These are phyloP conservation scores for Sardina pilchardus DNA, from an alignment of 2,113 vertebrate genomes.

Conservation along the genomic window DNA sequence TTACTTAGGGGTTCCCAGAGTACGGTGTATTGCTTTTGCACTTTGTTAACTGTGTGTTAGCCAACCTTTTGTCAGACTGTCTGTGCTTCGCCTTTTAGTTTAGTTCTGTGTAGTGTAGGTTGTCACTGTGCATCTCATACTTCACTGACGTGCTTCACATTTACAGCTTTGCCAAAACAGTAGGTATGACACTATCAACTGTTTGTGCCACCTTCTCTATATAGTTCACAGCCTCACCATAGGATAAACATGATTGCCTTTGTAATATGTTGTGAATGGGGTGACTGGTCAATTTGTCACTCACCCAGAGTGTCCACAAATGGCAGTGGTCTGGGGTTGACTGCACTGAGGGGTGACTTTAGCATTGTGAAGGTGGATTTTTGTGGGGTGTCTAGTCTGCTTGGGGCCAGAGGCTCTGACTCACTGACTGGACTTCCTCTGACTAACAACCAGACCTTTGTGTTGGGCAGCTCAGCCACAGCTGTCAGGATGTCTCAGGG, in stretches of 20 bases:
- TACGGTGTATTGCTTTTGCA: neutral
- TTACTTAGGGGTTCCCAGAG: too few relatives aligned
- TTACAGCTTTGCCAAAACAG: neutral
- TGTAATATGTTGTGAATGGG: neutral
- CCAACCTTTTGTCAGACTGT: neutral
- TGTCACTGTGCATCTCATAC: neutral
- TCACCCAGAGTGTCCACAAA: neutral
- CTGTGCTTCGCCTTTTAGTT: neutral
- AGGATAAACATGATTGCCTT: neutral
- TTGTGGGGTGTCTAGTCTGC: slow-evolving; percentile 14
- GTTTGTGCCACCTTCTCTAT: neutral
- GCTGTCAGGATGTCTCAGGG: slow-evolving; percentile 70
- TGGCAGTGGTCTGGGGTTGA: neutral
- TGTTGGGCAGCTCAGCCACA: slow-evolving; percentile 63
- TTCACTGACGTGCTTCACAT: neutral
- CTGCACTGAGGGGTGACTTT: neutral
- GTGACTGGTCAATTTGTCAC: neutral
- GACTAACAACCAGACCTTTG: slow-evolving; percentile 63
- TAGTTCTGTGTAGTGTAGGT: neutral
- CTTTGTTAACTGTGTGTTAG: neutral
- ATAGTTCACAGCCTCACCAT: neutral
- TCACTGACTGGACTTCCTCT: slow-evolving; percentile 27
- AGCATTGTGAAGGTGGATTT: neutral
- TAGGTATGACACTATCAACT: neutral
- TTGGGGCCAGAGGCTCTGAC: slow-evolving; percentile 50